Base-by-base conservation (phyloP, 2,797 vertebrate genomes). In the Euthynnus affinis region DNA sequence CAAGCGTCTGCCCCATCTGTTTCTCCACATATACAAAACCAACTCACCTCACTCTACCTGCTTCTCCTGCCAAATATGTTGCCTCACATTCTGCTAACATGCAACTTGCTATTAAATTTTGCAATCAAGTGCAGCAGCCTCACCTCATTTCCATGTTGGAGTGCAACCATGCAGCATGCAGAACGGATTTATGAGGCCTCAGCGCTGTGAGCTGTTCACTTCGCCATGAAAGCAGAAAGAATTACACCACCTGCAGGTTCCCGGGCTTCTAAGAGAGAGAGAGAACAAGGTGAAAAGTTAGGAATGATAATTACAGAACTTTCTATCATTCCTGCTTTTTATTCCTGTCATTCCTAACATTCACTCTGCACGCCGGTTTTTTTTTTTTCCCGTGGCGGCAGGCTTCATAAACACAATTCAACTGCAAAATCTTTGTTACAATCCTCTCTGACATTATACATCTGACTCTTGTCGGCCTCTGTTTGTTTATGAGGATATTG, bases 401-500 rank as follows among this genome's bases (percentile, higher is more conserved):
- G 62, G 6, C 48, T 71, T 15, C 64, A 42, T 10, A 9, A 48
- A 17, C 52, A 53, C 20, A 53, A 53, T 6, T 53, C 52, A 53
- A n/a, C 22, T 53, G 52, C 22, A 32, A 5, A 32, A 32, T 14
- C 29, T 55, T 68, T 37, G 44, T 64, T 62, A 71, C 48, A 67
- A 15, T 22, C 53, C 70, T 51, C 58, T 3, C 64, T 73, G 79
- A 74, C 83, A 56, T 34, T 32, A 37, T 5, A n/a, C 75, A 58
- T 72, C 46, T 74, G 74, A 66, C 64, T 78, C 56, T 23, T 12
- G 13, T 42, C 70, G 53, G 27, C 69, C 65, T 82, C 20, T 74
- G 80, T 84, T 75, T 85, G 84, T 87, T 73, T 85, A 69, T 77
- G 66, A 59, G 73, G 81, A 86, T 48, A 76, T 22, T 78, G 76